These are phyloP conservation scores for Drosophila sulfurigaster DNA, from an alignment of 1,140 invertebrate species.

Conservation along the genomic window DNA sequence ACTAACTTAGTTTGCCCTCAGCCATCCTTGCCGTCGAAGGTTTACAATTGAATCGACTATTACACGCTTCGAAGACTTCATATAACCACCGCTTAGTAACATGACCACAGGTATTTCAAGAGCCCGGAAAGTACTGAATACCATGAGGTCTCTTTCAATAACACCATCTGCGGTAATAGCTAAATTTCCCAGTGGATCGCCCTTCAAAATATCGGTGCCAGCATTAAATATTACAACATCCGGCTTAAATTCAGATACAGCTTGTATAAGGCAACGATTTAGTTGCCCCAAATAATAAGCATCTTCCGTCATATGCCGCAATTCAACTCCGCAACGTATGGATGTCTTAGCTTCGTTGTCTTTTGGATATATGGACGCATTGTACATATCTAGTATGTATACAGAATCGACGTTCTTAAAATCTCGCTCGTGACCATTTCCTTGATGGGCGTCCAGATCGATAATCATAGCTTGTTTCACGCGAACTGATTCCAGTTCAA, in stretches of 20 bases:
- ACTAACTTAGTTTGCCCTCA: slow-evolving; percentile 16
- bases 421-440: slow-evolving; percentile 94
- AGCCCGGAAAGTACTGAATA: slow-evolving; percentile 90
- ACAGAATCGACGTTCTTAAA: slow-evolving; percentile 90
- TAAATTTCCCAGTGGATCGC: slow-evolving; percentile 91
- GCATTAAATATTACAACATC: slow-evolving; percentile 95
- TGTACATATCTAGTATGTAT: slow-evolving; percentile 95
- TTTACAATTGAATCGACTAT: slow-evolving; percentile 94
- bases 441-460: slow-evolving; percentile 96
- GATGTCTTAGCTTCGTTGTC: slow-evolving; percentile 91
- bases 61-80: slow-evolving; percentile 90
- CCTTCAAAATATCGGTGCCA: slow-evolving; percentile 93
- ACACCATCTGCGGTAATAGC: slow-evolving; percentile 90
- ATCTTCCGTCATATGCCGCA: slow-evolving; percentile 89
- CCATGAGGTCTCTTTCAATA: slow-evolving; percentile 92
- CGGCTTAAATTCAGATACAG: slow-evolving; percentile 91
- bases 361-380: slow-evolving; percentile 92
- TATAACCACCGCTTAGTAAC: slow-evolving; percentile 95
- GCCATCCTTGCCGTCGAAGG: slow-evolving; percentile 85
- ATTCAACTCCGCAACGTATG: slow-evolving; percentile 90
- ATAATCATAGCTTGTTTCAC: slow-evolving; percentile 92
- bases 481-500: slow-evolving; percentile 86
- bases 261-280: slow-evolving; percentile 87
- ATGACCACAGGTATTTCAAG: slow-evolving; percentile 92
- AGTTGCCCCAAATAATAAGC: slow-evolving; percentile 90